Base-by-base conservation (phyloP, 2,797 vertebrate species). In the Podarcis lilfordi region DNA sequence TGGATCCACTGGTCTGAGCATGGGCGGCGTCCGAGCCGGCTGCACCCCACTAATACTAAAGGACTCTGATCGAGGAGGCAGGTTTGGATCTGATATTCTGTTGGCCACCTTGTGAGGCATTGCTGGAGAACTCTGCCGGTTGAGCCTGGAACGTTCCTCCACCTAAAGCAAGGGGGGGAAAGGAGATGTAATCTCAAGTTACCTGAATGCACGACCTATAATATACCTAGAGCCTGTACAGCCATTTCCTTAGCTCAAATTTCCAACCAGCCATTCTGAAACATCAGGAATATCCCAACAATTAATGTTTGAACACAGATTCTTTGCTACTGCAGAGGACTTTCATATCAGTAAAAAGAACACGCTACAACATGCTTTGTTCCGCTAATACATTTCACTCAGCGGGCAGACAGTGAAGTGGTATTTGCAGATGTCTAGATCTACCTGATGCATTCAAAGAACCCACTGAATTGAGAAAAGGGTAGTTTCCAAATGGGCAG, bases 101-200 rank as follows among this genome's bases (percentile, higher is more conserved):
- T 99, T 99, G 91, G 99, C 98, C 93, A 98, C 98, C 94, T 99
- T 99, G 88, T 99, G 99, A 93, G 99, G 98, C 97, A 99, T 98
- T 8, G 98, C 97, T 3, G 98, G 98, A 2, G 98, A 99, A 96
- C 97, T 98, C 96, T 98, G 98, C 43, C 98, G 96, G 93, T 98
- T 99, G 92, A 98, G 97, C 93, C 98, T 97, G 88, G 97, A 97
- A 84, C 96, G 97, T 81, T 98, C 98, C 94, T 98, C 98, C 94
- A 99, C 98, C 98, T 99, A 94, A 0, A 3, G 87, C 0, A 78
- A 91, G 68, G 89, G 0, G 0, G 25, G 74, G 72, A 75, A 75
- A 23, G 37, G 80, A 80, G 80, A 13, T 85, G 2, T 91, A 74
- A 86, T 68, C 3, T 82, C 43, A 82, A 89, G 72, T 50, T 1